Evolutionary conservation across 2,888 invertebrate species (phyloP), one percentile per base, ranked within the genome.

Genomic region (Cheilosia variabilis): DNA sequence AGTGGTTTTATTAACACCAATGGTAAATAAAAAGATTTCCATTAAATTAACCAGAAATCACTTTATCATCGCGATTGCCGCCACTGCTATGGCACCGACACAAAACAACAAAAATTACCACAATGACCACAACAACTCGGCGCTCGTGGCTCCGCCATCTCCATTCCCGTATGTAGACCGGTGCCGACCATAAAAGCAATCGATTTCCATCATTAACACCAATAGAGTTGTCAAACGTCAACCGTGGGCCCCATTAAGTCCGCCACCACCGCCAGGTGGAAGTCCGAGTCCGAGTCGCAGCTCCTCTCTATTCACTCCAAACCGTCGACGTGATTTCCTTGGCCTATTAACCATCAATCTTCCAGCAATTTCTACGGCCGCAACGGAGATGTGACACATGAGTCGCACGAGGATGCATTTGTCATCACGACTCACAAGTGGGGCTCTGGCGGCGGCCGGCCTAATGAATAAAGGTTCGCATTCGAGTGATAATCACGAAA

Each of bases 401-500:
- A 43, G 34, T 31, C 19, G 65, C 24, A 27, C 34, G 57, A 78
- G 24, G 71, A 63, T 71, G 41, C 45, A 45, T 57, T 63, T 55
- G 69, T 55, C 77, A 19, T 13, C 13, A 37, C 13, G 37, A 37
- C 37, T 37, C 53, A 31, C 31, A 31, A 3, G 34, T 31, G 24
- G 45, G 17, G 45, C 24, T 9, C 22, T 5, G 7, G 22, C 50
- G 50, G 4, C 27, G 15, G 7, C 60, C 19, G 37, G 45, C 77
- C 68, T 87, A 87, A 87, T 84, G 79, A 86, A 82, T 79, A 75
- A 62, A 72, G 60, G 80, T 77, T 86, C 87, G 78, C 87, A 69
- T 82, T 82, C 69, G 87, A 87, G 83, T 87, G 87, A 87, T 88
- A 88, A 88, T 88, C 87, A 82, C 45, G 62, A 72, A 77, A 88